These are phyloP conservation scores for Strix uralensis DNA, from an alignment of 2,113 vertebrate genomes.

Conservation along the genomic window DNA sequence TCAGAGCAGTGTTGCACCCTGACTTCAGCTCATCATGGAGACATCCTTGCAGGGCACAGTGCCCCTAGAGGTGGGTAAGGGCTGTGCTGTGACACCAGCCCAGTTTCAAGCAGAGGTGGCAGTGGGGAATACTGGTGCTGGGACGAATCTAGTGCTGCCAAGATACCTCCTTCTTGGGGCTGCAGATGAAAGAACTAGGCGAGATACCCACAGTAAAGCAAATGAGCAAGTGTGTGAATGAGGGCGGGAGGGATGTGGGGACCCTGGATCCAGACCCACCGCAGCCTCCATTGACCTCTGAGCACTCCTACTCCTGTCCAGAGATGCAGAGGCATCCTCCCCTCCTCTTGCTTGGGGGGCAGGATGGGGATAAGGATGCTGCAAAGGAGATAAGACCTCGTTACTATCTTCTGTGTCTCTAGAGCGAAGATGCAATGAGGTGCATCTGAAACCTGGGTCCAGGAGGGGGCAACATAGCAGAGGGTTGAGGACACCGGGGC, in stretches of 20 bases:
- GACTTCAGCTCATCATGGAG: background rate
- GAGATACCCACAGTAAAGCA: background rate
- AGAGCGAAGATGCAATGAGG: background rate
- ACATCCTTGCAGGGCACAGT: background rate
- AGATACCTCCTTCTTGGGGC: background rate
- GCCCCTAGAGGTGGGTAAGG: background rate
- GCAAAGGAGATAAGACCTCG: background rate
- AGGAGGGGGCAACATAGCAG: background rate
- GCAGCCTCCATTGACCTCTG: background rate
- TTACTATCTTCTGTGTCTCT: background rate
- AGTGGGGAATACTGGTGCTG: background rate
- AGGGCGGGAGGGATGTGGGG: background rate
- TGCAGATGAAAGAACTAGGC: background rate
- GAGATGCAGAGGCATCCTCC: background rate
- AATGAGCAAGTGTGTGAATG: background rate
- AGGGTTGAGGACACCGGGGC: background rate
- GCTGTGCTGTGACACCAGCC: background rate
- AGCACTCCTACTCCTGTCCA: background rate
- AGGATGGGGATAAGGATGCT: background rate
- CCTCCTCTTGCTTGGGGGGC: background rate
- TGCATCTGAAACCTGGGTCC: background rate
- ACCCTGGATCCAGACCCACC: background rate
- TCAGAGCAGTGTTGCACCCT: background rate
- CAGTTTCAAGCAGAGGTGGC: background rate
- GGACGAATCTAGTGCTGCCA: background rate